phyloP scores from a whole-genome alignment of 2,888 invertebrate genomes.

The Andrena praecox region DNA sequence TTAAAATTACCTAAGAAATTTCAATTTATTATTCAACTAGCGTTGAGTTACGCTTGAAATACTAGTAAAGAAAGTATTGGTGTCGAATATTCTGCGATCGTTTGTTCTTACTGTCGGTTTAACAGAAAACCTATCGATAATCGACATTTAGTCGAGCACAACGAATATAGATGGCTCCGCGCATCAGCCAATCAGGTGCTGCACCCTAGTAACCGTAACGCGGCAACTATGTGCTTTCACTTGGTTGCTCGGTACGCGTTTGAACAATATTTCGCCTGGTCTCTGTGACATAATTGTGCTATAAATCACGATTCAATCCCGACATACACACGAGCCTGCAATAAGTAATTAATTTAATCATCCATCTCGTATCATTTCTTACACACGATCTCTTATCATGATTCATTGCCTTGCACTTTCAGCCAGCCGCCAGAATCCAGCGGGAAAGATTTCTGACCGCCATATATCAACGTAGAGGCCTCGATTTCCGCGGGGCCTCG shows the following conservation, averaged over 20 bases:
- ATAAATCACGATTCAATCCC: slow-evolving; percentile 15
- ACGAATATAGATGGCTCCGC: slow-evolving; percentile 21
- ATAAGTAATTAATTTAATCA: slow-evolving; percentile 12
- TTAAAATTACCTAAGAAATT: neutral
- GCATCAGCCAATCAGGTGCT: slow-evolving; percentile 30
- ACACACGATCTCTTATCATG: slow-evolving; percentile 16
- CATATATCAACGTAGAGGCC: neutral
- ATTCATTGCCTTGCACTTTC: slow-evolving; percentile 13
- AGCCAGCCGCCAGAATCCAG: neutral
- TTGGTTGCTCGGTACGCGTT: neutral
- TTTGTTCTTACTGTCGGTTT: neutral
- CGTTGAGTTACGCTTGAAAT: too few species aligned
- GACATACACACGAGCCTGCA: neutral
- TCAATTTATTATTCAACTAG: too few species aligned
- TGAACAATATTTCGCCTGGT: neutral
- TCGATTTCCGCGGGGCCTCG: neutral
- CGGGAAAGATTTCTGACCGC: neutral
- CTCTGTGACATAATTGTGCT: neutral
- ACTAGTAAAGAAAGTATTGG: too few species aligned
- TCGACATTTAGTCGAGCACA: neutral
- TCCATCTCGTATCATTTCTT: neutral
- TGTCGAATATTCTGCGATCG: too few species aligned
- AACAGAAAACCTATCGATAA: neutral
- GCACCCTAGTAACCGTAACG: slow-evolving; percentile 21
- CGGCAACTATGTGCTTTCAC: neutral